Base-by-base conservation (phyloP, 2,888 invertebrate genomes). In the Nymphalis c-album region DNA sequence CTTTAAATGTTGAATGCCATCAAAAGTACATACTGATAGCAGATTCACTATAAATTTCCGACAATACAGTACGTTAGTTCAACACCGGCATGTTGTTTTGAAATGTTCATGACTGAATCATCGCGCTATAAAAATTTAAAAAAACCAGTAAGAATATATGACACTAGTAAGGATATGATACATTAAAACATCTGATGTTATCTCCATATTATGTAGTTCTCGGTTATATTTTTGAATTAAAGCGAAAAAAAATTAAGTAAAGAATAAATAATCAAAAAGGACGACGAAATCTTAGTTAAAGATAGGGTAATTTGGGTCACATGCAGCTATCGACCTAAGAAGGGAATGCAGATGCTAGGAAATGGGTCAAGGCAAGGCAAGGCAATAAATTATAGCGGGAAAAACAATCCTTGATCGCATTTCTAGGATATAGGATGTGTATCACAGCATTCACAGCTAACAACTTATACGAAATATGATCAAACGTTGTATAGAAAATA, bases 361-460 rank as follows among this genome's bases (percentile, higher is more conserved):
- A 74, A 57, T 71, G 63, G 74, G 74, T 74, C 74, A 74, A 73
- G 74, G 74, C 50, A 74, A 73, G 74, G 74, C 50, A 60, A 51
- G 55, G 66, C 68, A 46, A 71, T 70, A 71, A 70, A 70, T 68
- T 65, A 70, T 65, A 68, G 35, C 59, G 64, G 64, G 71, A 70
- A 70, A 70, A 71, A 71, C 71, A 71, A 68, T 70, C 70, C 71
- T 71, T 63, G 60, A 60, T 68, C 70, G 63, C 63, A 59, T 61
- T 60, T 60, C 55, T 68, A 60, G 64, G 68, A 70, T 70, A 63
- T 47, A 60, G 60, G 63, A 64, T 59, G 45, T 60, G 51, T 59
- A 58, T 64, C 60, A 57, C 18, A 55, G 47, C 61, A 53, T 53
- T 64, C 55, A 57, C 18, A 55, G 40, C 61, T 66, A 61, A 45